These are phyloP conservation scores for Clarias magur DNA, from an alignment of 2,113 vertebrate genomes.

Conservation along the genomic window DNA sequence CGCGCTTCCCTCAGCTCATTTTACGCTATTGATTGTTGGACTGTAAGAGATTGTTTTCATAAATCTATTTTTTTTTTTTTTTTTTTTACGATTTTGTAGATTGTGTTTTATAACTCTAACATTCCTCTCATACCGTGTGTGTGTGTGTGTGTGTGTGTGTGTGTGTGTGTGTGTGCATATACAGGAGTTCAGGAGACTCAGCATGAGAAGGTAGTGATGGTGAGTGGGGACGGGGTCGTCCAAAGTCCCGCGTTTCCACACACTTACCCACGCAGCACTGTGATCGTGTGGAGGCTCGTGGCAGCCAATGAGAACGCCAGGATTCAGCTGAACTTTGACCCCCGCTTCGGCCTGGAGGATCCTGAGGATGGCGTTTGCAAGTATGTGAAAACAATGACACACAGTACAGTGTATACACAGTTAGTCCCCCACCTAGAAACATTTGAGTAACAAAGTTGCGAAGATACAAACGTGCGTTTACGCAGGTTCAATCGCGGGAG, in stretches of 20 bases:
- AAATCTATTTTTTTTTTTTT: background rate
- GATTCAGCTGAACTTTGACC: constrained; percentile 94
- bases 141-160: background rate
- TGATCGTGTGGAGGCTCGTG: constrained; percentile 87
- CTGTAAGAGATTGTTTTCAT: background rate
- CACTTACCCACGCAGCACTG: constrained; percentile 87
- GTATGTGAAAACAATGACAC: constrained; percentile 74
- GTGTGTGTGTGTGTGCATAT: constrained; percentile 19
- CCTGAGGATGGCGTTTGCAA: constrained; percentile 96
- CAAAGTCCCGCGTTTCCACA: constrained; percentile 94
- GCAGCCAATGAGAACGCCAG: constrained; percentile 80
- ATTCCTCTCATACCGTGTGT: background rate
- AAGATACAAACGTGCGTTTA: too few relatives aligned
- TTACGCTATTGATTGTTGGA: constrained; percentile 8
- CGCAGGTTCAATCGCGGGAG: too few relatives aligned
- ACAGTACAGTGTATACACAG: too few relatives aligned
- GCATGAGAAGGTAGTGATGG: constrained; percentile 89
- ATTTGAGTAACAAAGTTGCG: too few relatives aligned
- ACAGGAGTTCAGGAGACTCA: constrained; percentile 91
- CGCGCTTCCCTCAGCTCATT: background rate
- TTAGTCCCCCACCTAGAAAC: too few relatives aligned
- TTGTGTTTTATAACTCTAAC: background rate
- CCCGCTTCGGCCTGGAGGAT: constrained; percentile 94
- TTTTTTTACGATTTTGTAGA: background rate
- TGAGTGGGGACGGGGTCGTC: constrained; percentile 87